Percentiles rank a stretch among this genome's conserved stretches.
These are phyloP conservation scores for Zaprionus gabonicus DNA, from an alignment of 1,140 invertebrate species.

Conservation along the genomic window DNA sequence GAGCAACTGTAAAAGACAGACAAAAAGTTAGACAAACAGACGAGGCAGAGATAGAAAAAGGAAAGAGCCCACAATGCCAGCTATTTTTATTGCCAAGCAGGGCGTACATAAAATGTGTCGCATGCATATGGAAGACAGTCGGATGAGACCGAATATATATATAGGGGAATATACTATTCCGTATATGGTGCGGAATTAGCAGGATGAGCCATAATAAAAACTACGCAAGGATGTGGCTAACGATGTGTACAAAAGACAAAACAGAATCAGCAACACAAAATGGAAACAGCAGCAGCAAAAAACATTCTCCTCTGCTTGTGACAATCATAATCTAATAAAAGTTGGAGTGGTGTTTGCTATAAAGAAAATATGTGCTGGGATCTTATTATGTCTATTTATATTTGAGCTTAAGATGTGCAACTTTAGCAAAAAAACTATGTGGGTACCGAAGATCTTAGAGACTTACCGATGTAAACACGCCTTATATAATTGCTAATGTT, in stretches of 20 bases:
- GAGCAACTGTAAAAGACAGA: background rate
- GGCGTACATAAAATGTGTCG: constrained; percentile 78
- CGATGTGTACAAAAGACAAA: constrained; percentile 58
- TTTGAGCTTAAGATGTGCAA: background rate
- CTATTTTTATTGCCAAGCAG: constrained; percentile 79
- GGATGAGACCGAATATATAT: constrained; percentile 1
- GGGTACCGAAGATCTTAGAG: no score
- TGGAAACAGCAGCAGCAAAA: constrained; percentile 5
- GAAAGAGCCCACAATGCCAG: constrained; percentile 63
- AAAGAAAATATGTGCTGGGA: background rate
- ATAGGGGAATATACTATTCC: constrained; percentile 15
- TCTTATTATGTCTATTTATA: constrained; percentile 6
- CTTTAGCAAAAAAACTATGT: background rate
- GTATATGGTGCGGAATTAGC: constrained; percentile 61
- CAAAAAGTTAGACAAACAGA: constrained; percentile 45
- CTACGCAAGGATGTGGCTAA: constrained; percentile 79
- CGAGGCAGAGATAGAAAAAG: constrained; percentile 57
- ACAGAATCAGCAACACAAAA: constrained; percentile 42
- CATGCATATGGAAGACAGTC: constrained; percentile 63
- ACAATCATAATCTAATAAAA: constrained; percentile 29
- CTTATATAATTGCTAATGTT: no score
- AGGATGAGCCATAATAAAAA: constrained; percentile 73
- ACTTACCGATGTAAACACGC: no score
- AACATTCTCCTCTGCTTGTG: background rate
- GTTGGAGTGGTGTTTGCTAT: background rate